These are phyloP conservation scores for Prionailurus viverrinus DNA, from an alignment of 2,113 vertebrate genomes.

Conservation along the genomic window DNA sequence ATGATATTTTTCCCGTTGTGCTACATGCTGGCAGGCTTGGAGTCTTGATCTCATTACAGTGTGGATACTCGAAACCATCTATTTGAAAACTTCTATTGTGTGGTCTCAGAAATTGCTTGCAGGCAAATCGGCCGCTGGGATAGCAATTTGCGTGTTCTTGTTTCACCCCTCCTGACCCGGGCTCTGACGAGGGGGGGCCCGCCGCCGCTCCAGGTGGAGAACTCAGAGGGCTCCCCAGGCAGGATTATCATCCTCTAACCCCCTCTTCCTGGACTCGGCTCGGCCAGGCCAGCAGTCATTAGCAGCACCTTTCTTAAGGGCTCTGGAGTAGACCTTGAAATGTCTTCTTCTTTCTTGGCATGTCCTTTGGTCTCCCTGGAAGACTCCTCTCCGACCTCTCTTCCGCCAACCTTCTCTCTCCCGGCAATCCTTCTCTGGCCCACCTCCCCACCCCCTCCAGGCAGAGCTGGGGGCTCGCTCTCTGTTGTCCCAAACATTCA, in stretches of 20 bases:
- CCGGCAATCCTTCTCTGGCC: background rate
- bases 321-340: background rate
- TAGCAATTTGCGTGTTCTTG: slow-evolving; percentile 61
- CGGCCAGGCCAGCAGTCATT: background rate
- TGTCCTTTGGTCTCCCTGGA: background rate
- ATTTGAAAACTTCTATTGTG: slow-evolving; percentile 76
- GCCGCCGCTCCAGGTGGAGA: background rate
- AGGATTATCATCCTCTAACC: background rate
- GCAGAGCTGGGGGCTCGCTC: background rate
- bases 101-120: slow-evolving; percentile 70
- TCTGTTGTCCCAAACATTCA: background rate
- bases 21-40: slow-evolving; percentile 33
- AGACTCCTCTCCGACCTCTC: background rate
- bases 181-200: background rate
- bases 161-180: background rate
- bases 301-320: background rate
- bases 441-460: background rate
- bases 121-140: slow-evolving; percentile 61
- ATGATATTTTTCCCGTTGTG: slow-evolving; percentile 63
- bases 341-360: background rate
- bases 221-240: background rate
- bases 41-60: slow-evolving; percentile 77
- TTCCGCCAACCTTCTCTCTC: background rate
- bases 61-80: slow-evolving; percentile 69
- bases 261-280: background rate